Base-by-base conservation (phyloP, 2,113 vertebrate genomes). In the Stigmatopora nigra region DNA sequence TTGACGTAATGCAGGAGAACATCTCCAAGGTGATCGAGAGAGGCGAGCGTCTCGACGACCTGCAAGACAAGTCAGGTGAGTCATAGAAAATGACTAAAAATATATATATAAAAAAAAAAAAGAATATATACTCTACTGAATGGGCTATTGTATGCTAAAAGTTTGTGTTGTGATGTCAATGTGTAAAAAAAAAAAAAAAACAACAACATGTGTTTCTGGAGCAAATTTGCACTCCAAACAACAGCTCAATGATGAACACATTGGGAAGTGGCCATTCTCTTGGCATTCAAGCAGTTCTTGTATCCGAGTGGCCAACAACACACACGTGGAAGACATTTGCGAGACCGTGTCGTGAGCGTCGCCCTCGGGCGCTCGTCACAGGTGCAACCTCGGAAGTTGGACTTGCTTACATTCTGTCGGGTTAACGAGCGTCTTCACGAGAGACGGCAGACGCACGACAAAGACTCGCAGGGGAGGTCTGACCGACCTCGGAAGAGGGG, bases 1-100 rank as follows among this genome's bases (percentile, higher is more conserved):
- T 99, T 15, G 96, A 98, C 3, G 97, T 99, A 75, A 99, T 99
- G 97, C 97, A 99, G 90, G 97, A 99, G 87, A 99, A 99, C 88
- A 99, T 99, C 88, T 98, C 95, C 10, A 97, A 97, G 86, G 97
- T 99, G 86, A 99, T 98, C 16, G 97, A 98, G 80, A 91, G 96
- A 75, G 97, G 96, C 35, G 97, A 99, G 81, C 91, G 95, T 51
- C 91, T 99, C 73, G 97, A 98, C 56, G 97, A 99, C 80, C 91
- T 99, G 68, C 97, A 99, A 83, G 96, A 98, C 89, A 98, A 99
- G 87, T 99, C 97, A 84, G 97, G 97, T 98, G 88, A 69, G 76
- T 71, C 38, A 41, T 41, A 41, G 11, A 48, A 48, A 48, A 48
- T 5, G 14, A 14, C 3, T 48, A 17, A 2, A n/a, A n/a, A n/a